Conservation (phyloP, 2,113 vertebrate genomes). For the Otolemur garnettii region DNA sequence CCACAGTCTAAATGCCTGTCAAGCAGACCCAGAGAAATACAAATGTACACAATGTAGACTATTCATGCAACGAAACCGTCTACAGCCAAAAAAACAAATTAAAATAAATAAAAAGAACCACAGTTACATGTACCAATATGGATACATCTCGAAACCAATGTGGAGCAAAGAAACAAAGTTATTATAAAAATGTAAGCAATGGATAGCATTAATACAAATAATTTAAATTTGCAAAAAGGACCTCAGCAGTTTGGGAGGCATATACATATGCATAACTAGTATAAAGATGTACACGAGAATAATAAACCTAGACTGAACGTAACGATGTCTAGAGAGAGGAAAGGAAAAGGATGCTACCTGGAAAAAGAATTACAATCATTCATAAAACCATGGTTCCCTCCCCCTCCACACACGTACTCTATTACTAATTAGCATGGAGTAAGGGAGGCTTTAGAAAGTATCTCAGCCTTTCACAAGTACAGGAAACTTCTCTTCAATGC, state of each 20-base stretch:
- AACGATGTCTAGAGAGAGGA: neutral
- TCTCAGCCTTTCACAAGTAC: neutral
- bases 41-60: neutral
- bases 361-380: conserved; percentile 22
- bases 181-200: neutral
- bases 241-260: neutral
- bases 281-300: neutral
- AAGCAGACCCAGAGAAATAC: neutral
- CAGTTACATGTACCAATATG: neutral
- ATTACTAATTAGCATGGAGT: neutral
- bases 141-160: neutral
- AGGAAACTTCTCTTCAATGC: neutral
- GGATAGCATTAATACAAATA: neutral
- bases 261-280: neutral
- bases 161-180: conserved; percentile 47
- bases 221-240: neutral
- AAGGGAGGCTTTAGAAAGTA: neutral
- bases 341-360: neutral
- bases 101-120: neutral
- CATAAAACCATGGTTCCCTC: neutral
- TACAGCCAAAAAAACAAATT: neutral
- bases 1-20: neutral
- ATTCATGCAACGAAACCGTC: neutral
- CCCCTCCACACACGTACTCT: neutral
- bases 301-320: conserved; percentile 26